Base-by-base conservation (phyloP, 2,888 invertebrate genomes). In the Philaethria dido region DNA sequence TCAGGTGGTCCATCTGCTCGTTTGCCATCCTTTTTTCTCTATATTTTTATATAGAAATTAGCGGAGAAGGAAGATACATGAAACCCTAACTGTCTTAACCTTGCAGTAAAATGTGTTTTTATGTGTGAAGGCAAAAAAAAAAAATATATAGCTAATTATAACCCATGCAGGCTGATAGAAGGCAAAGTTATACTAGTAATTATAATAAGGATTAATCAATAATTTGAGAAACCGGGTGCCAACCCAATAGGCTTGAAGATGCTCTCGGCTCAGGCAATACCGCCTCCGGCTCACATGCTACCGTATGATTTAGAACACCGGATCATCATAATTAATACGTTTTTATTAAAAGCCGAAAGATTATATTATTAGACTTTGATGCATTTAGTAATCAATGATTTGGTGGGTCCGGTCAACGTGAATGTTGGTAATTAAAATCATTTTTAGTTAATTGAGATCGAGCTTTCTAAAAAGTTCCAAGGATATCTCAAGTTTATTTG, bases 331-430 rank as follows among this genome's bases (percentile, higher is more conserved):
- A 44, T 45, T 60, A 20, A 20, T 60, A 18, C 3, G 18, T 47
- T 29, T 45, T 45, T 45, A 45, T 25, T 33, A 1, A 18, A 60
- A 9, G 45, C 60, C 45, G 60, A 60, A 45, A 60, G 47, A 60
- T 60, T 60, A 45, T 60, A 60, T n/a, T n/a, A n/a, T 60, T 60
- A 60, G 29, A 42, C 22, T 33, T 60, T 33, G 60, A 60, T 60
- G 47, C 60, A 47, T 45, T 45, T 39, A n/a, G 22, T 57, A 57
- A 57, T 57, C 29, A 45, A 29, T 47, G 47, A 47, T 60, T 33
- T 45, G 44, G 45, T 44, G 25, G 18, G n/a, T 47, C 29, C 6
- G 13, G 14, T 20, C 5, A 45, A 29, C n/a, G 33, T 13, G 60
- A 18, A 33, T 55, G 57, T n/a, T 39, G 9, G n/a, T 42, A 57